Evolutionary conservation across 2,888 invertebrate species (phyloP).

Genomic region (Clanis bilineata): DNA sequence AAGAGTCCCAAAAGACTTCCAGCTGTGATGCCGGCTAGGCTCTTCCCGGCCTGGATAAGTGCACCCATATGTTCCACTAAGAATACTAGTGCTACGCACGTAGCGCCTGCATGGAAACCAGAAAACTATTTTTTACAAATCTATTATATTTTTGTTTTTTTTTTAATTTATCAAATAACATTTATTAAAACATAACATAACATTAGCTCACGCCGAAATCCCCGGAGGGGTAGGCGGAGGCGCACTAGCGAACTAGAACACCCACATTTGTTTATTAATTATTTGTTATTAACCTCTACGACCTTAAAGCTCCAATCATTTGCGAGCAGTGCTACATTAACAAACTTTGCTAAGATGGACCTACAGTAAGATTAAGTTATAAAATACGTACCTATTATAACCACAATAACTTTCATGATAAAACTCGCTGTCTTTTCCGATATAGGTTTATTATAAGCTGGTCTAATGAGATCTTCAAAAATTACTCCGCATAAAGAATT

Average conservation of each 20-base stretch:
- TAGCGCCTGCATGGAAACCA: conserved; percentile 57
- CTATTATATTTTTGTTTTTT: too few relatives aligned
- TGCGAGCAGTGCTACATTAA: too few relatives aligned
- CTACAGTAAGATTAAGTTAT: not conserved
- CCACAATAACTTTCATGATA: conserved; percentile 87
- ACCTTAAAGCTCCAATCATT: too few relatives aligned
- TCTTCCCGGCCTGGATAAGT: conserved; percentile 87
- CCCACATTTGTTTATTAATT: too few relatives aligned
- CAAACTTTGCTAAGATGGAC: too few relatives aligned
- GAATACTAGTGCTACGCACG: conserved; percentile 86
- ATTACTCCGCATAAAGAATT: conserved; percentile 90
- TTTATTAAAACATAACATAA: too few relatives aligned
- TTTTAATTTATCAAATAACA: too few relatives aligned
- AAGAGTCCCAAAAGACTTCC: conserved; percentile 87
- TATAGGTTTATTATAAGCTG: conserved; percentile 83
- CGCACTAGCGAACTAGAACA: too few relatives aligned
- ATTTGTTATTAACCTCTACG: too few relatives aligned
- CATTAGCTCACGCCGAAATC: too few relatives aligned
- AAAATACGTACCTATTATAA: conserved; percentile 75
- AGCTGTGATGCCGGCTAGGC: conserved; percentile 86
- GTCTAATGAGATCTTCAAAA: conserved; percentile 87
- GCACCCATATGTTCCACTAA: conserved; percentile 88
- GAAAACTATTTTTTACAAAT: too few relatives aligned
- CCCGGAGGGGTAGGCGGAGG: too few relatives aligned
- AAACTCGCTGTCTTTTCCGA: conserved; percentile 85